phyloP scores from a whole-genome alignment of 92 coral and sea anemone genomes.

The Meandrina meandrites region DNA sequence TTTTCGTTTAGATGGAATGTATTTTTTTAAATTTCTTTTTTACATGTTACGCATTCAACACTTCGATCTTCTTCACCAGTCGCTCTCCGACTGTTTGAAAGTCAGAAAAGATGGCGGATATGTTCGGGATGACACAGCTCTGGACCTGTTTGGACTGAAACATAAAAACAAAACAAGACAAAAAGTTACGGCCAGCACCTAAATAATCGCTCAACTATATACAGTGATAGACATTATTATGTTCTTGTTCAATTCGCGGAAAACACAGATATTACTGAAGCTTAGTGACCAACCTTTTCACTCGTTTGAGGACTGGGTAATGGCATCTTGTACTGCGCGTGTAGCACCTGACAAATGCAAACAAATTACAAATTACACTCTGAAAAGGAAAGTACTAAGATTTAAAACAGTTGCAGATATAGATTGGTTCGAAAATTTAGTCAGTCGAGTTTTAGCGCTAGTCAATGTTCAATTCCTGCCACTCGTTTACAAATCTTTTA shows the following conservation, averaged over 20 bases:
- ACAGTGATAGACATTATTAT: neutral
- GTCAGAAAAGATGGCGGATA: too few relatives aligned
- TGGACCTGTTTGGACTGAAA: slow-evolving; percentile 48
- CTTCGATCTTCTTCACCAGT: too few relatives aligned
- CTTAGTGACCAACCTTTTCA: slow-evolving; percentile 35
- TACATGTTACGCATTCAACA: too few relatives aligned
- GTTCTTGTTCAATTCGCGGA: too few relatives aligned
- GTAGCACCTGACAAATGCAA: slow-evolving; percentile 54
- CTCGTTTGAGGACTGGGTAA: slow-evolving; percentile 18
- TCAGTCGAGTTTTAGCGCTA: neutral
- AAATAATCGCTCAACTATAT: neutral
- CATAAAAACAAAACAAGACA: neutral
- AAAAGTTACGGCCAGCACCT: too few relatives aligned
- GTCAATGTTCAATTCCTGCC: neutral
- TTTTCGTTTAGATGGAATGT: too few relatives aligned
- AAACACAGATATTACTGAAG: too few relatives aligned
- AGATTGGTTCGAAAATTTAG: neutral
- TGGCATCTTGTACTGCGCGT: slow-evolving; percentile 75
- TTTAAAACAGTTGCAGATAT: neutral
- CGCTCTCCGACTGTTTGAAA: too few relatives aligned
- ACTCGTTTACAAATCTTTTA: neutral
- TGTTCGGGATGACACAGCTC: too few relatives aligned
- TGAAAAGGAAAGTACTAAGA: neutral
- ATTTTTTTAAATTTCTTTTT: too few relatives aligned
- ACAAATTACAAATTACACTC: neutral